A percentile compares a stretch with the other conserved stretches of the same genome.
These are phyloP conservation scores for Cyanocitta stelleri DNA, from an alignment of 2,113 vertebrate genomes.

Conservation along the genomic window DNA sequence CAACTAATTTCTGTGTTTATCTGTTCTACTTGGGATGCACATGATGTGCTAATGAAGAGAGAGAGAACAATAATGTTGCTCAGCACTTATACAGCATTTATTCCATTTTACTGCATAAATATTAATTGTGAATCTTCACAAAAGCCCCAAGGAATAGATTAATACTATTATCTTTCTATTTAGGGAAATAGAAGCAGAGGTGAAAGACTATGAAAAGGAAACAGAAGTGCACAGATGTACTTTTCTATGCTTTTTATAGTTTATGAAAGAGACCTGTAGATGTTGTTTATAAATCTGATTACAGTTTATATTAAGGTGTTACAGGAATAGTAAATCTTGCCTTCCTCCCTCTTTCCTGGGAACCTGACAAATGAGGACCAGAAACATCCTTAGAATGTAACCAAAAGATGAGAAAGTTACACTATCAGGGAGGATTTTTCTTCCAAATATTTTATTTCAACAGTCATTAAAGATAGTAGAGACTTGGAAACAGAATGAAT, in stretches of 20 bases:
- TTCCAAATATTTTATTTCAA: neutral
- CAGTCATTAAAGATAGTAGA: neutral
- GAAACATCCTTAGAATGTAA: neutral
- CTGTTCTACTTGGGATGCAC: neutral
- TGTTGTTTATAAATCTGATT: neutral
- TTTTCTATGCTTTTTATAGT: neutral
- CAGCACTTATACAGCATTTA: neutral
- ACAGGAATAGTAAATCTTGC: neutral
- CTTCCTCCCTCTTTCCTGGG: neutral
- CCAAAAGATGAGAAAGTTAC: neutral
- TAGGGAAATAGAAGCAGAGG: neutral
- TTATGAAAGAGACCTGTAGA: neutral
- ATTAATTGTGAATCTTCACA: conserved; percentile 8
- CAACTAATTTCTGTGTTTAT: conserved; percentile 35
- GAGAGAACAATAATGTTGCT: conserved; percentile 12
- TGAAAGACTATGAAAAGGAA: neutral
- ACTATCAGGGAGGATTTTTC: neutral
- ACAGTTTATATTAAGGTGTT: neutral
- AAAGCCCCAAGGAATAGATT: neutral
- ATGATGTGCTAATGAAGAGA: conserved; percentile 13
- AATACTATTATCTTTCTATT: conserved; percentile 22
- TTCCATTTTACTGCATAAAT: conserved; percentile 11
- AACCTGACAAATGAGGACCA: neutral
- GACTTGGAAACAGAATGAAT: neutral
- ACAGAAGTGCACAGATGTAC: neutral